Base-by-base conservation (phyloP, 2,888 invertebrate species). In the Brachypterus glaber region DNA sequence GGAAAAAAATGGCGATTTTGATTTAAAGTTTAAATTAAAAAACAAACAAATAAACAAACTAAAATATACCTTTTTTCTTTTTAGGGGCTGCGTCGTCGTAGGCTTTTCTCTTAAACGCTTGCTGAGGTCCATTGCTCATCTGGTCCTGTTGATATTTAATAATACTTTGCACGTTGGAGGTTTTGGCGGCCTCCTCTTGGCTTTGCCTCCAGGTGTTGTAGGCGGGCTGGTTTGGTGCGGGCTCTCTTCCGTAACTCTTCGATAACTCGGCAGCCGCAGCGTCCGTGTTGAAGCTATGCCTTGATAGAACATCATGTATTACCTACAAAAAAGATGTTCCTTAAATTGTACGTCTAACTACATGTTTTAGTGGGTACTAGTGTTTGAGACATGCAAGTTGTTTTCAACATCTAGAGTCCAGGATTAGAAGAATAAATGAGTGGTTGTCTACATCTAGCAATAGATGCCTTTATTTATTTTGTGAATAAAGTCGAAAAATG, bases 281-380 rank as follows among this genome's bases (percentile, higher is more conserved):
- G 46, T 75, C 74, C 39, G 73, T 74, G 48, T 70, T 72, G 68
- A 74, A 75, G 29, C 62, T 61, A 43, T 72, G 70, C 55, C 71
- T 73, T 11, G 70, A 68, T 45, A 75, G 51, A 30, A 67, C 66
- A 47, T 70, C 70, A 58, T 74, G 74, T 25, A 74, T 65, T 46
- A 71, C 66, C 75, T 75, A 62, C 2, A 49, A 39, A n/a, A 5
- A 47, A 16, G n/a, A n/a, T n/a, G n/a, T n/a, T n/a, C n/a, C n/a
- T n/a, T n/a, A n/a, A n/a, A n/a, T 29, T n/a, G 12, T 8, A 8
- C 24, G n/a, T 24, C n/a, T n/a, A 8, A 24, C n/a, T 24, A 8
- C 24, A n/a, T 8, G n/a, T 24, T 24, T 8, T 8, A 24, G 8
- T 24, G n/a, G n/a, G n/a, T n/a, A n/a, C n/a, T n/a, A n/a, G n/a